Evolutionary conservation across 2,888 invertebrate genomes (phyloP).

Genomic region (Hedya salicella): DNA sequence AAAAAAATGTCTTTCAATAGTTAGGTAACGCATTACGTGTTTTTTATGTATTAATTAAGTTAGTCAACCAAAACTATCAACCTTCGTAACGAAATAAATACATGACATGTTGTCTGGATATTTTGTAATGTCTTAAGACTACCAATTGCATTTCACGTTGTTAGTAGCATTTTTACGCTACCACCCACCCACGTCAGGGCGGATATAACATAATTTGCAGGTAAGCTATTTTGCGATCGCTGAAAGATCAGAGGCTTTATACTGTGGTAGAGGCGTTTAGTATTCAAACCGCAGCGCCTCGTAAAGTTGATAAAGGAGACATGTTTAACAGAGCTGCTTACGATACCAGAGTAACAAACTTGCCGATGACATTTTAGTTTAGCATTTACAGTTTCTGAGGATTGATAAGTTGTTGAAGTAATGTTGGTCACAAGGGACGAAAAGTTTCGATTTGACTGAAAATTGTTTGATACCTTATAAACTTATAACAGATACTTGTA

Average conservation of each 20-base stretch:
- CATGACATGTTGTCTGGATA: too few relatives aligned
- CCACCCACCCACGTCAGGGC: not conserved
- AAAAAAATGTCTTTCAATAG: too few relatives aligned
- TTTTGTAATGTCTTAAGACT: too few relatives aligned
- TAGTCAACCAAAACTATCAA: too few relatives aligned
- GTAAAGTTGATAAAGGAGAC: constrained; percentile 27
- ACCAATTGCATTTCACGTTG: not conserved
- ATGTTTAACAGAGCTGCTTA: constrained; percentile 12
- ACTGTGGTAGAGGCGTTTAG: not conserved
- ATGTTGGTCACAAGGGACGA: not conserved
- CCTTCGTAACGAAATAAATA: too few relatives aligned
- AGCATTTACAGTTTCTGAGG: not conserved
- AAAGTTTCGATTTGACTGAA: not conserved
- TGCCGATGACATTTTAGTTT: not conserved
- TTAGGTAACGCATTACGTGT: too few relatives aligned
- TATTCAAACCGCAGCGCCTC: constrained; percentile 19
- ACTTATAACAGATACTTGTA: not conserved
- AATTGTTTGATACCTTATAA: not conserved
- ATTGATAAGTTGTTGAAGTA: not conserved
- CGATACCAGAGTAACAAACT: constrained; percentile 17
- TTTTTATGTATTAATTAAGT: too few relatives aligned
- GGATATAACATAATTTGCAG: not conserved
- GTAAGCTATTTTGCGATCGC: constrained; percentile 4
- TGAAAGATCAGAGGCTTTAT: constrained; percentile 3
- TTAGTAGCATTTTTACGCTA: not conserved